Evolutionary conservation across 2,113 vertebrate genomes (phyloP), one percentile per base, ranked within the genome.

Genomic region (Sturnus vulgaris): DNA sequence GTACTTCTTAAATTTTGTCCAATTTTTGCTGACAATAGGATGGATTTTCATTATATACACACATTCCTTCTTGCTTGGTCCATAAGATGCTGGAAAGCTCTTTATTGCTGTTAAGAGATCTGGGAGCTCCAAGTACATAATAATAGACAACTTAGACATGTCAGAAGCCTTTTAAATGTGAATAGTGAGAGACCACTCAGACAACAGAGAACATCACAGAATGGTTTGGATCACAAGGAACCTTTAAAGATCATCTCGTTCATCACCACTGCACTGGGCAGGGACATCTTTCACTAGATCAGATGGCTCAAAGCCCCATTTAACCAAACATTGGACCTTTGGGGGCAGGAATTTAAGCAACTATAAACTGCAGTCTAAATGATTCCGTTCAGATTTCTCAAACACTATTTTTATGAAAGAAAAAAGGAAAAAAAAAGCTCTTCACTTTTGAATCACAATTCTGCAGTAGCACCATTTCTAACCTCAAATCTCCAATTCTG

Each of bases 361-460:
- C 10, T 40, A 9, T 6, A 1, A 63, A 9, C 20, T 35, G 18
- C 40, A 66, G 17, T 25, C 60, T 39, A 53, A 60, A 52, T 37
- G 0, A 53, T 11, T 57, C 2, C 0, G 8, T 70, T 63, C 0
- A 0, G 7, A 71, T 85, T 63, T 75, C 70, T 70, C 44, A 75
- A 69, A 55, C 19, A 27, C 13, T 44, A 6, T 1, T 61, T 77
- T 65, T 18, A 39, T 35, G 31, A 21, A 12, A 17, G 18, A 5
- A 61, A 25, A 39, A 30, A 11, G 39, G 39, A 2, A 11, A 8
- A 20, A 20, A 15, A 33, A 40, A 19, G 5, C 7, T 7, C 20
- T 7, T 73, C 7, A 15, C 11, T 72, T 85, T 71, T 27, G 24
- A 60, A 16, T 39, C 11, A 28, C 9, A 3, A 4, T 1, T 2